Evolutionary conservation across 2,113 vertebrate genomes (phyloP).

Genomic region (Chitala chitala): DNA sequence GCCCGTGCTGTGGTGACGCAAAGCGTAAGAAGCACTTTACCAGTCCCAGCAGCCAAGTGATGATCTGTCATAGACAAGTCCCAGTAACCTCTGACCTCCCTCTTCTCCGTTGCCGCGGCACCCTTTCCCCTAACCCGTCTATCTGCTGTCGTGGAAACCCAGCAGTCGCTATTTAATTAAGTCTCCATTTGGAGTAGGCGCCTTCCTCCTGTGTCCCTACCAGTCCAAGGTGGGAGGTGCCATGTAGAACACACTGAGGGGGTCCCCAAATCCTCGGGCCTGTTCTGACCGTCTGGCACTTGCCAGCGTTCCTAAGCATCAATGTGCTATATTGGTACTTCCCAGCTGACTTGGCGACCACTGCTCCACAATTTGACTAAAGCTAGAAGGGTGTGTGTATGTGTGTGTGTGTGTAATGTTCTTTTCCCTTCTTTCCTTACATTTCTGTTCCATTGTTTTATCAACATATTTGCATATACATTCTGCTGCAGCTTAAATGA

Average conservation of each 20-base stretch:
- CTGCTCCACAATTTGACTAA: neutral
- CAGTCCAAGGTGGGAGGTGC: conserved; percentile 9
- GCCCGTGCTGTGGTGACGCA: conserved; percentile 8
- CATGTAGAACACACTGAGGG: neutral
- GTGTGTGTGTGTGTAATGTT: neutral
- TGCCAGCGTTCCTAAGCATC: neutral
- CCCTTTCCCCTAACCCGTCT: conserved; percentile 22
- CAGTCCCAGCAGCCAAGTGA: conserved; percentile 10
- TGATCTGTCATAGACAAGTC: conserved; percentile 4
- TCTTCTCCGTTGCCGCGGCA: conserved; percentile 10
- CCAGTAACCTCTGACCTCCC: conserved; percentile 4
- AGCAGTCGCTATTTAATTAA: conserved; percentile 25
- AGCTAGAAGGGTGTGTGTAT: neutral
- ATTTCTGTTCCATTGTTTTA: neutral
- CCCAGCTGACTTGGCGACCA: neutral
- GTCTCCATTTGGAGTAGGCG: neutral
- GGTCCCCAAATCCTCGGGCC: neutral
- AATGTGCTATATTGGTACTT: neutral
- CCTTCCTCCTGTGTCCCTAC: neutral
- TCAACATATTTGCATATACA: conserved; percentile 8
- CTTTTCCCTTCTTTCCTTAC: neutral
- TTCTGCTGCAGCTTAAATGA: conserved; percentile 9
- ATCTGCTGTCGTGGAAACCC: conserved; percentile 26
- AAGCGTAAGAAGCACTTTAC: conserved; percentile 21
- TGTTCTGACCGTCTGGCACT: neutral